Evolutionary conservation across 2,113 vertebrate species (phyloP).

Genomic region (Rhinogobius similis): DNA sequence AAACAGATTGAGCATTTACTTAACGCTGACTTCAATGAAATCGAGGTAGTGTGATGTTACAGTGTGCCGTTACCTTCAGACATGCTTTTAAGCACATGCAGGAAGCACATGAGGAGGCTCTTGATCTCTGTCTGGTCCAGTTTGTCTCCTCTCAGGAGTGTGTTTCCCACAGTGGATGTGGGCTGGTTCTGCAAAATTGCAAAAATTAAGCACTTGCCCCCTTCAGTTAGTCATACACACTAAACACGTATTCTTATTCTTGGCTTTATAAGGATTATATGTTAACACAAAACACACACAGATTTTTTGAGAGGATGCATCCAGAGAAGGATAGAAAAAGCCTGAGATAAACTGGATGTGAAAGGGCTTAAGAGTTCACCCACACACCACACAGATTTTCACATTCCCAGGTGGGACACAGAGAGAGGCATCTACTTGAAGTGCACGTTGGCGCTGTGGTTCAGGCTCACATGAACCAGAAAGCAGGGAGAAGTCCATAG

Average conservation of each 20-base stretch:
- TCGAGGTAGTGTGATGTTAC: not conserved
- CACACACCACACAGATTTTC: conserved; percentile 41
- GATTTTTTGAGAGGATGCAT: conserved; percentile 16
- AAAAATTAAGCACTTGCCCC: not conserved
- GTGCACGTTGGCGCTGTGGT: conserved; percentile 66
- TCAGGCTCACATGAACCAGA: conserved; percentile 76
- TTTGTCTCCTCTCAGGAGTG: conserved; percentile 91
- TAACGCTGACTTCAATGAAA: not conserved
- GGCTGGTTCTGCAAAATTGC: conserved; percentile 82
- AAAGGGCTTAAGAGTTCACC: conserved; percentile 36
- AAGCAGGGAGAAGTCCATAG: conserved; percentile 92
- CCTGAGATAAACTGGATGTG: conserved; percentile 48
- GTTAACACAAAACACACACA: not conserved
- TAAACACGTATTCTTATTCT: not conserved
- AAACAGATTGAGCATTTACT: conserved; percentile 29
- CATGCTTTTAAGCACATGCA: conserved; percentile 97
- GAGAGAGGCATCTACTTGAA: conserved; percentile 75
- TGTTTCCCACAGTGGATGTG: conserved; percentile 82
- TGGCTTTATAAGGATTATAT: conserved; percentile 5
- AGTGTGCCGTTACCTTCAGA: conserved; percentile 85
- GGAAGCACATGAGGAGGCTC: conserved; percentile 95
- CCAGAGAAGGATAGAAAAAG: conserved; percentile 25
- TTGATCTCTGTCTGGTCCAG: conserved; percentile 95
- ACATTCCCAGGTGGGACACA: conserved; percentile 69
- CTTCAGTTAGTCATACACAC: conserved; percentile 12